These are phyloP conservation scores for Microcebus ravelobensis DNA, from an alignment of 2,113 vertebrate species.

Conservation along the genomic window DNA sequence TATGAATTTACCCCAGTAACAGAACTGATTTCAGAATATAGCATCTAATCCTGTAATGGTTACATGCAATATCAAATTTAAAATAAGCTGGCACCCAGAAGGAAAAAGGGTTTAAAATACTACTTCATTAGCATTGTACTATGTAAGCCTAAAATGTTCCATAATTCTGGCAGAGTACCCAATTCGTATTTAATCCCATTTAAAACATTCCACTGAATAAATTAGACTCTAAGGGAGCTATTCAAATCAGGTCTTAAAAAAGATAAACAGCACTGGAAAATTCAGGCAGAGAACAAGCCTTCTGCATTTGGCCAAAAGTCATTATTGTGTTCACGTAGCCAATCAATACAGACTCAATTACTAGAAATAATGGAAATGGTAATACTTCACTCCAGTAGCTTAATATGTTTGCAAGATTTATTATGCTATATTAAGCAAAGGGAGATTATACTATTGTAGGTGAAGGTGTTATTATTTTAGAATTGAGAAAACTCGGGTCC, in stretches of 20 bases:
- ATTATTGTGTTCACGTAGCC: background rate
- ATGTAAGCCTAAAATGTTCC: background rate
- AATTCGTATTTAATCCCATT: background rate
- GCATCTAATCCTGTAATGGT: background rate
- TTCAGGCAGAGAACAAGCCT: background rate
- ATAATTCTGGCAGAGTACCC: background rate
- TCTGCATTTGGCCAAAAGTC: rapidly evolving
- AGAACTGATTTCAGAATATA: background rate
- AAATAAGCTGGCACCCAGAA: background rate
- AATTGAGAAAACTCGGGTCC: background rate
- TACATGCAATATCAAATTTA: background rate
- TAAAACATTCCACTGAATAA: background rate
- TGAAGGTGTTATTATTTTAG: background rate
- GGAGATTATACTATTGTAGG: background rate
- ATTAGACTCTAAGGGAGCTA: background rate
- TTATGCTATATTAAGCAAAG: background rate
- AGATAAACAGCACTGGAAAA: background rate
- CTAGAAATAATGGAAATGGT: background rate
- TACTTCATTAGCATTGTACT: background rate
- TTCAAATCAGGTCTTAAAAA: background rate
- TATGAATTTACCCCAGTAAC: background rate
- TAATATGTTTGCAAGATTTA: background rate
- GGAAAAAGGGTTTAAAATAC: background rate
- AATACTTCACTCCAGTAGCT: background rate
- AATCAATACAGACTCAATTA: background rate